These are phyloP conservation scores for Oriolus oriolus DNA, from an alignment of 2,113 vertebrate genomes.

Conservation along the genomic window DNA sequence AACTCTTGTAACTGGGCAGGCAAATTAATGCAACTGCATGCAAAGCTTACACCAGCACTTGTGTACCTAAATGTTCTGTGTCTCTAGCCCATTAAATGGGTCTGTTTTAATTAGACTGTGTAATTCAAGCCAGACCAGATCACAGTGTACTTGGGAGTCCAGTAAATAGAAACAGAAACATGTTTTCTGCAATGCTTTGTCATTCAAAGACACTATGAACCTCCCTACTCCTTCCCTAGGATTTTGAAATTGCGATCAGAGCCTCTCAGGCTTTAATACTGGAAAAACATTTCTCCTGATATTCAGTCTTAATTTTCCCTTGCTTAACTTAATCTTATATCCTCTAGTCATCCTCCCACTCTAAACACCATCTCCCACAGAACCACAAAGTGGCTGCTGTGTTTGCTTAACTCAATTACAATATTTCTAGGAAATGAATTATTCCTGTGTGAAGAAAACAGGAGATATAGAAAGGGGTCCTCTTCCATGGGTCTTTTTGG, in stretches of 20 bases:
- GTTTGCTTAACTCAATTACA: neutral
- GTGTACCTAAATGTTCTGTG: slow-evolving; percentile 17
- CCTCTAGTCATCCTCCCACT: slow-evolving; percentile 24
- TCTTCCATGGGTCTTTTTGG: neutral
- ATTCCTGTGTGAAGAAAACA: neutral
- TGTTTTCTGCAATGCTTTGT: neutral
- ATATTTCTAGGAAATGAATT: neutral
- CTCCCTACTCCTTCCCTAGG: neutral
- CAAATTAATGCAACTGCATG: slow-evolving; percentile 32
- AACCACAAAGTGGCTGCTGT: slow-evolving; percentile 8
- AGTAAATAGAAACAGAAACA: neutral
- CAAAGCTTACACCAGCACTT: slow-evolving; percentile 21
- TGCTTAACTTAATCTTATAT: slow-evolving; percentile 13
- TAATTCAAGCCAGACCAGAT: slow-evolving; percentile 15
- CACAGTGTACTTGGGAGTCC: neutral
- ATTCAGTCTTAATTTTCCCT: slow-evolving; percentile 10
- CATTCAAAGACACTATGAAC: neutral
- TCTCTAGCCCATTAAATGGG: slow-evolving; percentile 21
- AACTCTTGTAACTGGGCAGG: slow-evolving; percentile 16
- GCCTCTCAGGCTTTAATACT: neutral
- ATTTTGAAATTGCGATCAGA: neutral
- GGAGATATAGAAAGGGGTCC: neutral
- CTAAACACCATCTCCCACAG: slow-evolving; percentile 21
- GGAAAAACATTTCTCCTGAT: neutral
- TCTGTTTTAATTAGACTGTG: slow-evolving; percentile 20